Conservation (phyloP, 1,140 invertebrate genomes). For the Triops cancriformis region DNA sequence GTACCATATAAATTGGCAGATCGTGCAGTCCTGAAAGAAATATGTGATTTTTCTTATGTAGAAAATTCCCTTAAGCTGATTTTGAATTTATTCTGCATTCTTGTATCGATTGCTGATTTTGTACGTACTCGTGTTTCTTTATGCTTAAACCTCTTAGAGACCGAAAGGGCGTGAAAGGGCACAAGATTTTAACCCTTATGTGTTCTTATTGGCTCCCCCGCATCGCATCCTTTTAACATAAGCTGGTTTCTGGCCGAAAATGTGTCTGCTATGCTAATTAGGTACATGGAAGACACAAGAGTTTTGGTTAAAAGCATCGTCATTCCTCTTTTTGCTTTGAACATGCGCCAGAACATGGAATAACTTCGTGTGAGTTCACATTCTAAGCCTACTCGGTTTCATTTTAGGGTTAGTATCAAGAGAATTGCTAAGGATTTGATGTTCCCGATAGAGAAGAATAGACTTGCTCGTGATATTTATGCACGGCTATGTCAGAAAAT, state of each 20-base stretch:
- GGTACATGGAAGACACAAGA: background rate
- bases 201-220: background rate
- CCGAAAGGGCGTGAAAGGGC: background rate
- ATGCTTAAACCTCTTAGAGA: background rate
- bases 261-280: constrained; percentile 13
- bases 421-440: too few relatives aligned
- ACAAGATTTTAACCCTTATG: background rate
- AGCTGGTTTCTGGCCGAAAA: background rate
- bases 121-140: background rate
- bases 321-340: background rate
- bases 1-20: too few relatives aligned
- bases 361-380: too few relatives aligned
- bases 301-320: background rate
- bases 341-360: background rate
- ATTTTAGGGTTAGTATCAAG: too few relatives aligned
- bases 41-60: too few relatives aligned
- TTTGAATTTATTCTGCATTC: too few relatives aligned
- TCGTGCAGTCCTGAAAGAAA: too few relatives aligned
- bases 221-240: constrained; percentile 1
- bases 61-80: too few relatives aligned
- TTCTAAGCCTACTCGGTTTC: too few relatives aligned
- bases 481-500: too few relatives aligned
- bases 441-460: too few relatives aligned
- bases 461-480: too few relatives aligned
- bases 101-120: background rate